phyloP scores from a whole-genome alignment of 2,888 invertebrate genomes.

The Drosophila maculinotata region DNA sequence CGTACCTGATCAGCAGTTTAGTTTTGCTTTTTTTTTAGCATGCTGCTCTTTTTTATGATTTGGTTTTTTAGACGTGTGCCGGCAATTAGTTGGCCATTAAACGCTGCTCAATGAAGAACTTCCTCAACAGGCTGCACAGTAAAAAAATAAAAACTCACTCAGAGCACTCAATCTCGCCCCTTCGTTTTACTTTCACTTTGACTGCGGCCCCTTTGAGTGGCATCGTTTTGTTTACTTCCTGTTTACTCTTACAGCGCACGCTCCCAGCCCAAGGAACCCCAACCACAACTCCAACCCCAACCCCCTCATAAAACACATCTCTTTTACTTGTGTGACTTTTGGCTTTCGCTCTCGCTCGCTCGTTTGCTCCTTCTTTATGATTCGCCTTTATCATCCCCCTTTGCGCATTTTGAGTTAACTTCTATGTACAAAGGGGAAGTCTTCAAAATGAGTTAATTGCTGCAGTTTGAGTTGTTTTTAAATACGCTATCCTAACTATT shows the following conservation, averaged over 20 bases:
- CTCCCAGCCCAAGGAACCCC: conserved; percentile 44
- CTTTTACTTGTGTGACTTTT: conserved; percentile 57
- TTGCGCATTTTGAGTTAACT: conserved; percentile 45
- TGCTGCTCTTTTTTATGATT: conserved; percentile 35
- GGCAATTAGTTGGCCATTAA: conserved; percentile 69
- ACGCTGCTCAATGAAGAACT: conserved; percentile 31
- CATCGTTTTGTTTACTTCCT: conserved; percentile 68
- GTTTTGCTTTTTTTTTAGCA: conserved; percentile 15
- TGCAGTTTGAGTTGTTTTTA: conserved; percentile 20
- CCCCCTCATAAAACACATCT: conserved; percentile 41
- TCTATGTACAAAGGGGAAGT: conserved; percentile 67
- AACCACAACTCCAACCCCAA: conserved; percentile 11
- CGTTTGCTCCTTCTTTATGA: conserved; percentile 13
- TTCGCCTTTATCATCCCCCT: conserved; percentile 63
- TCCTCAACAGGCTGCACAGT: conserved; percentile 43
- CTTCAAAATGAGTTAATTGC: conserved; percentile 53
- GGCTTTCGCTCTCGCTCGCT: conserved; percentile 58
- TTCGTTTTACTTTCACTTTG: conserved; percentile 52
- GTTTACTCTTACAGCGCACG: conserved; percentile 72
- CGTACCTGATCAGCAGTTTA: conserved; percentile 23
- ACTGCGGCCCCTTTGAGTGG: conserved; percentile 42
- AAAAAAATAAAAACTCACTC: conserved; percentile 46
- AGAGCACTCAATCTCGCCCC: conserved; percentile 46
- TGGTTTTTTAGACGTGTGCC: conserved; percentile 72
- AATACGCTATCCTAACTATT: not conserved